phyloP scores from a whole-genome alignment of 2,888 invertebrate species.

The Acanthacorydalis orientalis region DNA sequence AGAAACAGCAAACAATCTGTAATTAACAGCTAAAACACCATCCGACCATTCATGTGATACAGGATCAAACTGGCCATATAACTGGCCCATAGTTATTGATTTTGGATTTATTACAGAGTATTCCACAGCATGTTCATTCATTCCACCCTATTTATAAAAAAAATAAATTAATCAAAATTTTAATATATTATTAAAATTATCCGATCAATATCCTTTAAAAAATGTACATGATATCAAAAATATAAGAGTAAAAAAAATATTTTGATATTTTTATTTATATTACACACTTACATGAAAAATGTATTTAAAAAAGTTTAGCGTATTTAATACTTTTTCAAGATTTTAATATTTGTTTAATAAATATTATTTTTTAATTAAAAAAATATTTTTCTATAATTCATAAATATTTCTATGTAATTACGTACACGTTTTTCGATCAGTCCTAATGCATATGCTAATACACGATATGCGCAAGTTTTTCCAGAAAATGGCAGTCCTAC shows the following conservation, averaged over 20 bases:
- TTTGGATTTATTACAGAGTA: constrained; percentile 84
- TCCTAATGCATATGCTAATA: constrained; percentile 66
- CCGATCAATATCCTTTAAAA: no score
- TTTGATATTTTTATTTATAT: no score
- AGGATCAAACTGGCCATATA: constrained; percentile 88
- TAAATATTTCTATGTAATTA: background rate
- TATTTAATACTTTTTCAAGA: background rate
- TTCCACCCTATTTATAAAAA: constrained; percentile 36
- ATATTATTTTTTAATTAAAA: background rate
- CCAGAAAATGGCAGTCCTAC: constrained; percentile 87
- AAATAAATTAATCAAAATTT: background rate
- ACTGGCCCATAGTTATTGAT: constrained; percentile 85
- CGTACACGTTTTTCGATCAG: constrained; percentile 53
- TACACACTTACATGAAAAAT: no score
- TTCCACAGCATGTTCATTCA: constrained; percentile 61
- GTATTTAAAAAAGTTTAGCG: no score
- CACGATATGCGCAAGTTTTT: constrained; percentile 72
- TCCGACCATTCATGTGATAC: constrained; percentile 92
- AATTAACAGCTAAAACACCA: constrained; percentile 72
- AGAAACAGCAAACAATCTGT: constrained; percentile 62
- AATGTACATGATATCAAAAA: no score
- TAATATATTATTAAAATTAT: background rate
- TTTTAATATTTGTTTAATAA: background rate
- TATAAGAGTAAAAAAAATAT: no score
- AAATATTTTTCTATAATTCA: no score